Conservation (phyloP, 2,797 vertebrate species). For the Phalanger gymnotis region DNA sequence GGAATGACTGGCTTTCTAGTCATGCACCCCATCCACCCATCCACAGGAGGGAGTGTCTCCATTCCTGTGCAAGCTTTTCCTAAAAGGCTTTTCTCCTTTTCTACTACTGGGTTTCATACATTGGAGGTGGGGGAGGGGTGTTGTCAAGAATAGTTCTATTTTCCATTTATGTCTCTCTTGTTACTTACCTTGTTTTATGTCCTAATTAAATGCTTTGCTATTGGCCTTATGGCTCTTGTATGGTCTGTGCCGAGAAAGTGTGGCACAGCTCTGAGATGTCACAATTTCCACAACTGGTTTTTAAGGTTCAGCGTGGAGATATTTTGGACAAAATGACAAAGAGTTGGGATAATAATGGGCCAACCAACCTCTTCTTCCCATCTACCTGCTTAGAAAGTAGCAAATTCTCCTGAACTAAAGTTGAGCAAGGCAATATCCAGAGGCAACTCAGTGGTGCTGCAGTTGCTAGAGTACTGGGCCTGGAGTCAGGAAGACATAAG, state of each 20-base stretch:
- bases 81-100: background rate
- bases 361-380: background rate
- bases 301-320: background rate
- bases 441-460: background rate
- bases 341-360: background rate
- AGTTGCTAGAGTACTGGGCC: background rate
- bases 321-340: background rate
- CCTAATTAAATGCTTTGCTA: background rate
- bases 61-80: background rate
- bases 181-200: background rate
- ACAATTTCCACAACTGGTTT: background rate
- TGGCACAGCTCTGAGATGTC: background rate
- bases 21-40: background rate
- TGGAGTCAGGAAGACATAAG: background rate
- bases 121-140: background rate
- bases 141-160: background rate
- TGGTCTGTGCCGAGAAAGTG: background rate
- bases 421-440: background rate
- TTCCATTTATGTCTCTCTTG: background rate
- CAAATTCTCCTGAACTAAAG: background rate
- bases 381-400: background rate
- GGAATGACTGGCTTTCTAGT: background rate
- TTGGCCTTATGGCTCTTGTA: background rate
- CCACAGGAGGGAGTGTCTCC: background rate
- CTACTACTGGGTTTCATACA: background rate